Percentiles rank a stretch among this genome's conserved stretches.
These are phyloP conservation scores for Magallana nippona DNA, from an alignment of 2,888 invertebrate species.

Conservation along the genomic window DNA sequence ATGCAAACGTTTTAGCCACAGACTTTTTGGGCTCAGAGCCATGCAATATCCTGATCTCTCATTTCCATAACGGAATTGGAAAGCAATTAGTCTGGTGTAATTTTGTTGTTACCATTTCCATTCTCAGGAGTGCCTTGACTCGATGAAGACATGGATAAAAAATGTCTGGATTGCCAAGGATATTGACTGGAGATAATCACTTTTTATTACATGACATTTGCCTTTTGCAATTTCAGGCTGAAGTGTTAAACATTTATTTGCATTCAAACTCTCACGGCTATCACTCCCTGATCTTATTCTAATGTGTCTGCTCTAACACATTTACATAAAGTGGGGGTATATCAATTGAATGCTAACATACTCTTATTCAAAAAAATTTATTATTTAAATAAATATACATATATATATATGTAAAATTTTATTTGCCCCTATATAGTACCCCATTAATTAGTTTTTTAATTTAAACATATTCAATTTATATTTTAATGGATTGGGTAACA, in stretches of 20 bases:
- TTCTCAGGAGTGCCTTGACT: slow-evolving; percentile 11
- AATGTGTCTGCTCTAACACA: too few relatives aligned
- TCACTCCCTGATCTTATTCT: too few relatives aligned
- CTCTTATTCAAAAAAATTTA: too few relatives aligned
- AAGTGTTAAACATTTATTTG: background rate
- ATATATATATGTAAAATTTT: too few relatives aligned
- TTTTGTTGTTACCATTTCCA: background rate
- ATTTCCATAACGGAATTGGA: slow-evolving; percentile 26
- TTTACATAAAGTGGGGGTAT: too few relatives aligned
- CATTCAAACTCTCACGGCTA: too few relatives aligned
- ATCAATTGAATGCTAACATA: too few relatives aligned
- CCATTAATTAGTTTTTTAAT: too few relatives aligned
- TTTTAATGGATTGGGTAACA: too few relatives aligned
- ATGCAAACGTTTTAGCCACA: slow-evolving; percentile 4
- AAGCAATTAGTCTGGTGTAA: background rate
- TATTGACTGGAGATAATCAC: background rate
- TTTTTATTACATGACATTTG: background rate
- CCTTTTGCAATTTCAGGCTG: background rate
- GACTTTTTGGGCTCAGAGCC: background rate
- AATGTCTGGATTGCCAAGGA: background rate
- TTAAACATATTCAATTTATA: too few relatives aligned
- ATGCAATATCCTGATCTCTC: slow-evolving; percentile 14
- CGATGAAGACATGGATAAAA: background rate
- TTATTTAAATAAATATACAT: too few relatives aligned
- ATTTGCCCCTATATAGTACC: too few relatives aligned